phyloP scores from a whole-genome alignment of 2,888 invertebrate genomes.

The Adelognathus sp. region DNA sequence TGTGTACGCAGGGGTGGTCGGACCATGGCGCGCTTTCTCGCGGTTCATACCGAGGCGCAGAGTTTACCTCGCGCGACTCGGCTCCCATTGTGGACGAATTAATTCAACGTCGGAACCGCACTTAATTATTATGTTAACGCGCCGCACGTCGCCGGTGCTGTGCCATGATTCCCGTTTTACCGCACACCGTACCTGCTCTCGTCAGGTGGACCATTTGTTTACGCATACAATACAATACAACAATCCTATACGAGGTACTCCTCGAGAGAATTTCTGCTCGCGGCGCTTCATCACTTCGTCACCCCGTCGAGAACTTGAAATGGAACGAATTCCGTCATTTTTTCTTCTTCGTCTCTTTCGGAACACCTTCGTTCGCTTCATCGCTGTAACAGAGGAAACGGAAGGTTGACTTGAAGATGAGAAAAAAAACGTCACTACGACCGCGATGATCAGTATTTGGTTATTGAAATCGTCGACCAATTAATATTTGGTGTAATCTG shows the following conservation, averaged over 20 bases:
- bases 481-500: no score
- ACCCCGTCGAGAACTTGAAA: no score
- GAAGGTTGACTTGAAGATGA: neutral
- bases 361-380: neutral
- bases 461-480: no score
- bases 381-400: neutral
- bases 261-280: neutral
- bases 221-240: constrained; percentile 36
- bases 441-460: neutral
- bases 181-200: constrained; percentile 34
- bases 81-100: constrained; percentile 70
- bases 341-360: neutral
- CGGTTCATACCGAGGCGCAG: constrained; percentile 28
- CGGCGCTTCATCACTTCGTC: no score
- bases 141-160: constrained; percentile 17
- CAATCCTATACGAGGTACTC: no score
- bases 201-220: constrained; percentile 55
- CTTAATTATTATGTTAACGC: constrained; percentile 71
- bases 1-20: neutral
- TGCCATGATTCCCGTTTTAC: constrained; percentile 28
- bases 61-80: constrained; percentile 50
- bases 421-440: neutral
- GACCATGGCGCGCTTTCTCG: neutral
- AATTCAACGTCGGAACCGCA: constrained; percentile 68
- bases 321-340: neutral